Percentiles rank a stretch among this genome's conserved stretches.
phyloP scores from a whole-genome alignment of 2,888 invertebrate species.

The Synanthedon myopaeformis region DNA sequence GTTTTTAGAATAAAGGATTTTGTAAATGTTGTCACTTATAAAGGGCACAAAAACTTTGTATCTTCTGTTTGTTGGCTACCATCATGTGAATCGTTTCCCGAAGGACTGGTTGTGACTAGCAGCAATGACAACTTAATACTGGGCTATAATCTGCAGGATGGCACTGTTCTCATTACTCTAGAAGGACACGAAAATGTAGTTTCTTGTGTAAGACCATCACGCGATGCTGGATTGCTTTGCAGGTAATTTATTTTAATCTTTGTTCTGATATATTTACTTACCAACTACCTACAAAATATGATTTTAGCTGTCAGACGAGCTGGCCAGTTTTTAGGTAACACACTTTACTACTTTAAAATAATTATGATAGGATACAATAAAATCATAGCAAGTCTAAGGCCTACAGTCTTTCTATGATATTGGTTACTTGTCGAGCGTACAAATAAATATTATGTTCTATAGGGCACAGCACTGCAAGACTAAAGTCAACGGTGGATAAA shows the following conservation, averaged over 20 bases:
- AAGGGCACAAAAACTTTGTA: conserved; percentile 89
- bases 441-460: too few species aligned
- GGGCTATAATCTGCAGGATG: conserved; percentile 79
- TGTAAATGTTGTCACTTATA: conserved; percentile 74
- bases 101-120: conserved; percentile 87
- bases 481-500: too few species aligned
- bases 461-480: too few species aligned
- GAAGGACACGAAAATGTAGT: conserved; percentile 84
- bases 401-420: too few species aligned
- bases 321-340: conserved; percentile 1
- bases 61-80: conserved; percentile 83
- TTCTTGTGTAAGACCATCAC: conserved; percentile 59
- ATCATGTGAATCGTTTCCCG: conserved; percentile 75
- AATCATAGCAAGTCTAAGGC: too few species aligned
- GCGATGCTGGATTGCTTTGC: conserved; percentile 46
- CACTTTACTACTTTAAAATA: too few species aligned
- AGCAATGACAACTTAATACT: conserved; percentile 89
- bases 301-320: neutral
- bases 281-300: neutral
- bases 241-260: conserved; percentile 28
- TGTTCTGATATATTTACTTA: too few species aligned
- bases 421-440: too few species aligned
- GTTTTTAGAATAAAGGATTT: conserved; percentile 71
- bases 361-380: too few species aligned
- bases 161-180: conserved; percentile 75